Evolutionary conservation across 2,888 invertebrate species (phyloP).

Genomic region (Lampropteryx suffumata): DNA sequence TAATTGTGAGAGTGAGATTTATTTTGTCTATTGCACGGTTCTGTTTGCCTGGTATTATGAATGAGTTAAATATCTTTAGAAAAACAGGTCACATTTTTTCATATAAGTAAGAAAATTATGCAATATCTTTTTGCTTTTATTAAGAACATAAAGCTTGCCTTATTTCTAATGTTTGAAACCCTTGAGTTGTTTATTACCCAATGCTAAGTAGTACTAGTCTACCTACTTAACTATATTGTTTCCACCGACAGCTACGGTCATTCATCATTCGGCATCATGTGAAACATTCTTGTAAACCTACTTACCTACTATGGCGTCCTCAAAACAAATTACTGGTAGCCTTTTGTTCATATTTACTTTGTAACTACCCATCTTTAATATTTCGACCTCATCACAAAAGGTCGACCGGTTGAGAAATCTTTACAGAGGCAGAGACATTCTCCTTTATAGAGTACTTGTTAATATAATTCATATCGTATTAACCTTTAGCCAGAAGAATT

Average conservation of each 20-base stretch:
- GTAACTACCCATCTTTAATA: conserved; percentile 40
- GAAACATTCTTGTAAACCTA: conserved; percentile 24
- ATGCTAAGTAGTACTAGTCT: background rate
- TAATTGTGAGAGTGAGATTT: too few relatives aligned
- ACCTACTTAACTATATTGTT: conserved; percentile 1
- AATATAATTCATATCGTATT: conserved; percentile 38
- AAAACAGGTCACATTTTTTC: too few relatives aligned
- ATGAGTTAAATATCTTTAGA: too few relatives aligned
- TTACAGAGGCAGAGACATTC: conserved; percentile 36
- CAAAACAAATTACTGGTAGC: conserved; percentile 31
- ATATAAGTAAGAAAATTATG: too few relatives aligned
- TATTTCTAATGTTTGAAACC: background rate
- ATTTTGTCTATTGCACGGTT: too few relatives aligned
- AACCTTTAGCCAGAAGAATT: conserved; percentile 31
- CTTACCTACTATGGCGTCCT: conserved; percentile 29
- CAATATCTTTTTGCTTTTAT: too few relatives aligned
- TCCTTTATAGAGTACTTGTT: conserved; percentile 35
- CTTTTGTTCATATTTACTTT: conserved; percentile 38
- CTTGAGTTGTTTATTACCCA: conserved; percentile 5
- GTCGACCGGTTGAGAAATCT: conserved; percentile 39
- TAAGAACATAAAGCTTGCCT: background rate
- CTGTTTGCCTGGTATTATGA: too few relatives aligned
- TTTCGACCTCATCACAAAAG: conserved; percentile 39
- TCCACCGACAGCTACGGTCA: background rate
- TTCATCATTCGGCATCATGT: conserved; percentile 18